These are phyloP conservation scores for Rhinolophus sinicus DNA, from an alignment of 2,113 vertebrate genomes.

Conservation along the genomic window DNA sequence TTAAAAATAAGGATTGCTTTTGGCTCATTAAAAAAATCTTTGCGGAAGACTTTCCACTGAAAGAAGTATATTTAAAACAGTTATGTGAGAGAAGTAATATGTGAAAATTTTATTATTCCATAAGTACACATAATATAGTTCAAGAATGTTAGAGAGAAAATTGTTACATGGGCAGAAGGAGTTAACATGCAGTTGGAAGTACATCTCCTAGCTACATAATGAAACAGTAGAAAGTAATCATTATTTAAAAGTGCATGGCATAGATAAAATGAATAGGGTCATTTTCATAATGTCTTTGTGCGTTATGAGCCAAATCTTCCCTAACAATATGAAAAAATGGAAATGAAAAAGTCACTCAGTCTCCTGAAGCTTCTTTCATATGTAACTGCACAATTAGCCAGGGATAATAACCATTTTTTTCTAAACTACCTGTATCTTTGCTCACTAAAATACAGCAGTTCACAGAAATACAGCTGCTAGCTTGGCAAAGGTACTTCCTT, in stretches of 20 bases:
- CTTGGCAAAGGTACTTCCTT: not conserved
- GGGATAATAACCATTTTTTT: constrained; percentile 59
- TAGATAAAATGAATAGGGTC: constrained; percentile 72
- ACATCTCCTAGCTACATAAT: constrained; percentile 59
- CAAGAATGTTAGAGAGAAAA: constrained; percentile 19
- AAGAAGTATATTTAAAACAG: constrained; percentile 57
- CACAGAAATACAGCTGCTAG: constrained; percentile 9
- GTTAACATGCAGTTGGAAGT: constrained; percentile 68
- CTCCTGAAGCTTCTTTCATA: constrained; percentile 51
- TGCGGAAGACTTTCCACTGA: constrained; percentile 40
- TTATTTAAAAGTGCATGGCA: constrained; percentile 70
- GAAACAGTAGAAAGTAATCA: constrained; percentile 65
- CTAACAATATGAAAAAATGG: constrained; percentile 41
- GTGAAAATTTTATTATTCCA: constrained; percentile 39
- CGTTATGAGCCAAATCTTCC: constrained; percentile 77
- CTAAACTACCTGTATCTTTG: constrained; percentile 61
- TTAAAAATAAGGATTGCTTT: constrained; percentile 60
- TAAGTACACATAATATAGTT: constrained; percentile 36
- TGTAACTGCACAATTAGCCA: constrained; percentile 71
- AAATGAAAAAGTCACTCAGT: constrained; percentile 52
- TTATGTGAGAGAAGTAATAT: constrained; percentile 11
- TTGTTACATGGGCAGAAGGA: constrained; percentile 46
- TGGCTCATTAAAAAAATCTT: constrained; percentile 53
- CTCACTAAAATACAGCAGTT: constrained; percentile 57
- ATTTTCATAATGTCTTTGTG: constrained; percentile 78